Conservation (phyloP, 2,113 vertebrate genomes). For the Prochilodus magdalenae region DNA sequence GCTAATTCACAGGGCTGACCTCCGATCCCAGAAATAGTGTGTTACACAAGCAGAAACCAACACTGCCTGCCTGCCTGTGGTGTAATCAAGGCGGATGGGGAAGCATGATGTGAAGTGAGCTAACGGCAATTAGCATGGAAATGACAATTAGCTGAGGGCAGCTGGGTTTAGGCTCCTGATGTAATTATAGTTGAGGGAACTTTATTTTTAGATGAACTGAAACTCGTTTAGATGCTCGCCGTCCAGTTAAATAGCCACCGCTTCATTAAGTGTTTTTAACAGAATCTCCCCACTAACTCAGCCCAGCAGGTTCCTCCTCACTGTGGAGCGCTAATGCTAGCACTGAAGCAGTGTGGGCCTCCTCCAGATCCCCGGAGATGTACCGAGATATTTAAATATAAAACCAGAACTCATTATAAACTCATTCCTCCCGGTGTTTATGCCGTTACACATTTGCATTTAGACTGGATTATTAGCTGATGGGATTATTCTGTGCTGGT, state of each 20-base stretch:
- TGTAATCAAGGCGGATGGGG: neutral
- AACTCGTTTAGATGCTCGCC: neutral
- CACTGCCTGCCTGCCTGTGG: neutral
- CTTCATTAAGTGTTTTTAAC: neutral
- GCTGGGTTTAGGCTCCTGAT: neutral
- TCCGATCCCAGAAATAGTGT: conserved; percentile 1
- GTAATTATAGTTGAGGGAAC: conserved; percentile 6
- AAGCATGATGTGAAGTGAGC: conserved; percentile 6
- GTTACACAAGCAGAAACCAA: neutral
- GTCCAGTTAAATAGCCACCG: neutral
- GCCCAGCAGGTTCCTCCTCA: neutral
- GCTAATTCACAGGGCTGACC: neutral
- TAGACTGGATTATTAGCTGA: neutral
- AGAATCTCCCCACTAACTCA: neutral
- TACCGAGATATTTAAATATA: neutral
- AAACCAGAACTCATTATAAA: neutral
- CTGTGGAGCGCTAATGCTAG: neutral
- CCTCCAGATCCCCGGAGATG: neutral
- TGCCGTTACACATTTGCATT: neutral
- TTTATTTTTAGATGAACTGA: conserved; percentile 3
- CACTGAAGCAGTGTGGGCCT: neutral
- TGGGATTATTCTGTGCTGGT: neutral
- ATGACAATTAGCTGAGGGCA: conserved; percentile 6
- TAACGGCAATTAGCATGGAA: neutral
- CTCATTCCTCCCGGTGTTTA: neutral